Evolutionary conservation across 2,113 vertebrate species (phyloP).

Genomic region (Sinosuthora webbiana): DNA sequence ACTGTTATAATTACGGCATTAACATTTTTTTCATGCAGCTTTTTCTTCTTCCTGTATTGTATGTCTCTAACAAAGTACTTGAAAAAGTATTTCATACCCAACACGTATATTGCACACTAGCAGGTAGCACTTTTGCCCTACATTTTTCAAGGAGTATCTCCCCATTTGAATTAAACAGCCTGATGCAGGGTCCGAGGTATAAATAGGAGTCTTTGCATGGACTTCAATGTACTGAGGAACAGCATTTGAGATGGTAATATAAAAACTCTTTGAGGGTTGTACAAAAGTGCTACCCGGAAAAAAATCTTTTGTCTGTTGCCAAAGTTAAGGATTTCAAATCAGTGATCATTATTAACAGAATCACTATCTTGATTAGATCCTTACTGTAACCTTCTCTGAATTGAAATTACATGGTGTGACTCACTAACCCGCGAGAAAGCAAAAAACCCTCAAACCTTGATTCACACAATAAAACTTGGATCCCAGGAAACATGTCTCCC

Average conservation of each 20-base stretch:
- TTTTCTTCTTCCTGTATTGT: not conserved
- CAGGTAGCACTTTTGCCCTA: not conserved
- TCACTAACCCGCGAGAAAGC: not conserved
- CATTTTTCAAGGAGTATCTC: not conserved
- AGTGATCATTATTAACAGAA: not conserved
- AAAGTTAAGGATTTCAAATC: not conserved
- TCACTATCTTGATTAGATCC: not conserved
- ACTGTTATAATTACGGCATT: not conserved
- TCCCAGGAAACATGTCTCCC: conserved; percentile 83
- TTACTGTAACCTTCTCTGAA: not conserved
- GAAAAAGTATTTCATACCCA: not conserved
- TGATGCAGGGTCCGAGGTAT: not conserved
- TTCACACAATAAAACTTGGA: conserved; percentile 73
- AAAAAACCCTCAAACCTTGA: conserved; percentile 52
- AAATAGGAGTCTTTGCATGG: not conserved
- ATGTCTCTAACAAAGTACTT: not conserved
- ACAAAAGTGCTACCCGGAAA: not conserved
- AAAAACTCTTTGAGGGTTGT: not conserved
- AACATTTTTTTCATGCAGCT: not conserved
- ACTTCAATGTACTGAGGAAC: not conserved
- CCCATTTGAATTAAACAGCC: not conserved
- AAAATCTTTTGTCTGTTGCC: not conserved
- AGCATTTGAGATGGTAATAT: not conserved
- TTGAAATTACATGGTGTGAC: not conserved
- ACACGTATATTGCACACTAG: not conserved